A percentile compares a stretch with the other conserved stretches of the same genome.
Evolutionary conservation across 2,113 vertebrate genomes (phyloP).

Genomic region (Lampris megalopsis): DNA sequence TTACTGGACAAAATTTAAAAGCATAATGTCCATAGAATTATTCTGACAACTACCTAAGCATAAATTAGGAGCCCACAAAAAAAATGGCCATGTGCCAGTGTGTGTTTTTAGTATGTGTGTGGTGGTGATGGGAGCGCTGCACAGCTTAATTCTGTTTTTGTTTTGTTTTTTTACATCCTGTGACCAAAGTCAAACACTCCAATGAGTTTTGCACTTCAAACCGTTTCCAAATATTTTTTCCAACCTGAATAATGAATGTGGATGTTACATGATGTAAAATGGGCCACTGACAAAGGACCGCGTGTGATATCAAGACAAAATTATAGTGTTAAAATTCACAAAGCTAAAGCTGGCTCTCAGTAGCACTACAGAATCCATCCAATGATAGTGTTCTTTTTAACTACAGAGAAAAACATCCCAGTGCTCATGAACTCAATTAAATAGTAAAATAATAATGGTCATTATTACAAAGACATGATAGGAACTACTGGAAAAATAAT

Average conservation of each 20-base stretch:
- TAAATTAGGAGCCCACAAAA: conserved; percentile 52
- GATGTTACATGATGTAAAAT: neutral
- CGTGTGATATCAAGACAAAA: conserved; percentile 5
- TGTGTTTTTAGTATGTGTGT: conserved; percentile 30
- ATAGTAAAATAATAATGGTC: conserved; percentile 34
- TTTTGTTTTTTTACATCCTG: conserved; percentile 1
- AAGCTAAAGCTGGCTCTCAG: conserved; percentile 35
- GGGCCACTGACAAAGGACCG: neutral
- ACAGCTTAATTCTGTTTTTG: too few relatives aligned
- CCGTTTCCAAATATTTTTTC: neutral
- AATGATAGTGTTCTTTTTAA: conserved; percentile 35
- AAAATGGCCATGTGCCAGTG: conserved; percentile 47
- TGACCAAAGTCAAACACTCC: neutral
- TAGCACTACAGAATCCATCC: conserved; percentile 36
- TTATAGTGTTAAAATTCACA: neutral
- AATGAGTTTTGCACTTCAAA: too few relatives aligned
- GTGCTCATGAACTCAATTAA: conserved; percentile 53
- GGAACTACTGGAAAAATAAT: conserved; percentile 60
- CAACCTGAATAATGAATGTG: conserved; percentile 15
- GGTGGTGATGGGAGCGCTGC: conserved; percentile 5
- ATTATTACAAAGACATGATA: conserved; percentile 34
- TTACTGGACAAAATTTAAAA: conserved; percentile 26
- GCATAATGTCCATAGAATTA: conserved; percentile 44
- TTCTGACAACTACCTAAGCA: conserved; percentile 42
- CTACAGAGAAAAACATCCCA: conserved; percentile 43